Evolutionary conservation across 2,888 invertebrate species (phyloP).

Genomic region (Ellobium chinense): DNA sequence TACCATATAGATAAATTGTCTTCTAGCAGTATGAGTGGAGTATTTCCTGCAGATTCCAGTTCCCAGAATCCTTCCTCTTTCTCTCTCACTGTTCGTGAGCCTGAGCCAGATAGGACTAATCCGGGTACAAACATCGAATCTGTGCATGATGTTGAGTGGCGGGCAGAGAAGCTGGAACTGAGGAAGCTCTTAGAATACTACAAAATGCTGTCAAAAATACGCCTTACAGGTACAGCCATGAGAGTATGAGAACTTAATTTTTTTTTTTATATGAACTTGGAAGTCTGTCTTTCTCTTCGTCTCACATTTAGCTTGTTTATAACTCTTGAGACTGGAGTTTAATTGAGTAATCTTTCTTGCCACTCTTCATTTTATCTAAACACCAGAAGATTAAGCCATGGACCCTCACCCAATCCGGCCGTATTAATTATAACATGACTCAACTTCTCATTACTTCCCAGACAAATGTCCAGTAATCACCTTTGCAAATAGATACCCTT

Average conservation of each 20-base stretch:
- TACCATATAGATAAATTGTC: conserved; percentile 35
- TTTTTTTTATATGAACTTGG: too few relatives aligned
- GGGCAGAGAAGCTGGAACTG: conserved; percentile 68
- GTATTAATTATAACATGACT: too few relatives aligned
- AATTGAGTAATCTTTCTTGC: too few relatives aligned
- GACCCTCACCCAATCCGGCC: too few relatives aligned
- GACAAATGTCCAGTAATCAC: too few relatives aligned
- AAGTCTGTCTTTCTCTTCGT: too few relatives aligned
- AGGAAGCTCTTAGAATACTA: conserved; percentile 86
- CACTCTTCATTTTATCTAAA: too few relatives aligned
- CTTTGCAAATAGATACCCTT: too few relatives aligned
- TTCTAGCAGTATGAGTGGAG: conserved; percentile 12
- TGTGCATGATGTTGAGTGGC: conserved; percentile 71
- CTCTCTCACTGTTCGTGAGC: conserved; percentile 25
- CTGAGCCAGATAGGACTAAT: conserved; percentile 45
- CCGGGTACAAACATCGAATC: conserved; percentile 50
- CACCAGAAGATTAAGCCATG: too few relatives aligned
- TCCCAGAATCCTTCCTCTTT: conserved; percentile 22
- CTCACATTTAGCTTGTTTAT: too few relatives aligned
- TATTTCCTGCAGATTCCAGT: neutral
- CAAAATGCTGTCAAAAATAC: conserved; percentile 92
- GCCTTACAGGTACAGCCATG: conserved; percentile 87
- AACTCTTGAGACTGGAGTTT: too few relatives aligned
- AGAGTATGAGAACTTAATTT: neutral
- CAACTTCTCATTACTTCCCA: too few relatives aligned